These are phyloP conservation scores for Drosophila neocordata DNA, from an alignment of 1,140 invertebrate genomes.

Conservation along the genomic window DNA sequence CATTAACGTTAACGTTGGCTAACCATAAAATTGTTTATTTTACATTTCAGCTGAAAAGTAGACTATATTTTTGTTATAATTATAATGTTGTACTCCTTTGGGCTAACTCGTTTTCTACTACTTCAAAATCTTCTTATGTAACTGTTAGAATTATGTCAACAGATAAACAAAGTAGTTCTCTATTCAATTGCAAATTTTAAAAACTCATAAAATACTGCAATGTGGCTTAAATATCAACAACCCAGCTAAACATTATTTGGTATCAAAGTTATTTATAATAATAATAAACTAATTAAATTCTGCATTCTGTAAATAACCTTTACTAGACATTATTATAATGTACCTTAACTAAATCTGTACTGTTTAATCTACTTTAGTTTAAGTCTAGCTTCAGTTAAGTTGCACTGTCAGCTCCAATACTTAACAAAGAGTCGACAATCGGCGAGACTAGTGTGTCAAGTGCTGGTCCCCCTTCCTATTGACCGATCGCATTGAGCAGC, in stretches of 20 bases:
- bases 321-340: slow-evolving; percentile 28
- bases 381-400: background rate
- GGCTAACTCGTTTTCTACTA: background rate
- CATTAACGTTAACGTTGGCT: no score
- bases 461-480: slow-evolving; percentile 37
- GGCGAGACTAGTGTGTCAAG: slow-evolving; percentile 46
- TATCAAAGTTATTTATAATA: no score
- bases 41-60: background rate
- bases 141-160: no score
- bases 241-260: no score
- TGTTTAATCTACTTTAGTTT: background rate
- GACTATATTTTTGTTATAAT: background rate
- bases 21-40: no score
- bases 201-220: no score
- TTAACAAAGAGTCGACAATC: background rate
- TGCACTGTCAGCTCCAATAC: background rate
- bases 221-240: no score
- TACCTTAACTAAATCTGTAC: slow-evolving; percentile 33
- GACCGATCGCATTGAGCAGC: slow-evolving; percentile 50
- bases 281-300: no score
- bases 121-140: no score
- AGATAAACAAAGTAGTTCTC: no score
- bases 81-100: background rate
- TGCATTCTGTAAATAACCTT: background rate
- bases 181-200: no score